Evolutionary conservation across 1,140 invertebrate genomes (phyloP).

Genomic region (Eumaeus atala): DNA sequence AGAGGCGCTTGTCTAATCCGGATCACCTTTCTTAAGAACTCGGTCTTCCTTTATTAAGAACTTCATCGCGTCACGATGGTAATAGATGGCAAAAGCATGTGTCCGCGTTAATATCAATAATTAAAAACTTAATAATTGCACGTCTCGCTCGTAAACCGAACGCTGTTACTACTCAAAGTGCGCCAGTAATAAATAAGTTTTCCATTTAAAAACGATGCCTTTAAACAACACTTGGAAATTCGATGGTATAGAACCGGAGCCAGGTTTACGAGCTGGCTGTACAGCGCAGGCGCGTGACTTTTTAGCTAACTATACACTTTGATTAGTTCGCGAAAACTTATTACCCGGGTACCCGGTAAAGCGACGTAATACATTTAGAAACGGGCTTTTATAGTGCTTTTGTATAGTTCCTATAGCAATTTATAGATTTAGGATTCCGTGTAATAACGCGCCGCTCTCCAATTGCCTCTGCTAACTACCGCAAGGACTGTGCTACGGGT

Average conservation of each 20-base stretch:
- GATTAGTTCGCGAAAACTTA: conserved; percentile 47
- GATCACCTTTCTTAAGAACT: too few species aligned
- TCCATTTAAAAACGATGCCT: conserved; percentile 49
- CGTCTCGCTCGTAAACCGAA: conserved; percentile 42
- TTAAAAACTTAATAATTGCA: conserved; percentile 63
- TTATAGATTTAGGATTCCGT: too few species aligned
- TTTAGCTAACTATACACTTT: conserved; percentile 44
- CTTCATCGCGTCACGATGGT: too few species aligned
- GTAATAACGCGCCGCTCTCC: too few species aligned
- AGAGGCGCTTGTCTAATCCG: too few species aligned
- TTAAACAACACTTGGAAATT: conserved; percentile 40
- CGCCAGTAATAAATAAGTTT: conserved; percentile 52
- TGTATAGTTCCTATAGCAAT: conserved; percentile 8
- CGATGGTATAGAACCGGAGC: conserved; percentile 43
- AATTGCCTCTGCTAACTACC: too few species aligned
- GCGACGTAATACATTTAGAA: conserved; percentile 16
- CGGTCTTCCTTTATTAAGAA: too few species aligned
- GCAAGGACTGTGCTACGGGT: too few species aligned
- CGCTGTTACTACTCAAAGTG: conserved; percentile 39
- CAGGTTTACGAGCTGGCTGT: conserved; percentile 38
- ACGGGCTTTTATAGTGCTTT: conserved; percentile 14
- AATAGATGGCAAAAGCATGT: too few species aligned
- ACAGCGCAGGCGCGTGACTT: conserved; percentile 47
- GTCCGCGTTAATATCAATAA: conserved; percentile 5
- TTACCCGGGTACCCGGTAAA: conserved; percentile 20